Conservation (phyloP, 2,113 vertebrate genomes). For the Castor canadensis region DNA sequence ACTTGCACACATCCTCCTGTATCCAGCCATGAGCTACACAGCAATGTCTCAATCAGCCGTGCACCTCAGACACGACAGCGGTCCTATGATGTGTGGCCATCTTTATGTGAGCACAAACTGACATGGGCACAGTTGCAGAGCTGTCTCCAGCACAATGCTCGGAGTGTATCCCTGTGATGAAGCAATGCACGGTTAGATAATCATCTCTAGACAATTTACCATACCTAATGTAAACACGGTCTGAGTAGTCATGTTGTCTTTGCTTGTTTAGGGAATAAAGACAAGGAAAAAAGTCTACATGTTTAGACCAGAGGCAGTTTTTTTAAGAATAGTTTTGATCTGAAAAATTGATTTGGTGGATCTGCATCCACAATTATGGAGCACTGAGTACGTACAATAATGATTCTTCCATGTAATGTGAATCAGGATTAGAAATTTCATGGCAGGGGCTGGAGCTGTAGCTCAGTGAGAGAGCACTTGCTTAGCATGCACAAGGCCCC, state of each 20-base stretch:
- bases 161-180: neutral
- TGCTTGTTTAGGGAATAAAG: neutral
- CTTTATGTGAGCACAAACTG: neutral
- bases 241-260: neutral
- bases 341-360: neutral
- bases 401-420: neutral
- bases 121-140: neutral
- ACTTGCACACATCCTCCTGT: neutral
- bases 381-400: neutral
- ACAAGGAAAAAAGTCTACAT: no score
- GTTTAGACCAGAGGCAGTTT: neutral
- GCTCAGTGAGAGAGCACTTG: neutral
- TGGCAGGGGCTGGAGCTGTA: neutral
- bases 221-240: no score
- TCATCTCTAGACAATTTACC: no score
- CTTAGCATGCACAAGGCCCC: neutral
- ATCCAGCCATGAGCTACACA: neutral
- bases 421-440: neutral
- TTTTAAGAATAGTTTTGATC: neutral
- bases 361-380: neutral
- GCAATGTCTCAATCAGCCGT: no score
- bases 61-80: no score
- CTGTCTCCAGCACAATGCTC: neutral
- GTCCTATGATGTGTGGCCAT: neutral
- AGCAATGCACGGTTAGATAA: neutral